phyloP scores from a whole-genome alignment of 2,113 vertebrate species.

The Dolichotis patagonum region DNA sequence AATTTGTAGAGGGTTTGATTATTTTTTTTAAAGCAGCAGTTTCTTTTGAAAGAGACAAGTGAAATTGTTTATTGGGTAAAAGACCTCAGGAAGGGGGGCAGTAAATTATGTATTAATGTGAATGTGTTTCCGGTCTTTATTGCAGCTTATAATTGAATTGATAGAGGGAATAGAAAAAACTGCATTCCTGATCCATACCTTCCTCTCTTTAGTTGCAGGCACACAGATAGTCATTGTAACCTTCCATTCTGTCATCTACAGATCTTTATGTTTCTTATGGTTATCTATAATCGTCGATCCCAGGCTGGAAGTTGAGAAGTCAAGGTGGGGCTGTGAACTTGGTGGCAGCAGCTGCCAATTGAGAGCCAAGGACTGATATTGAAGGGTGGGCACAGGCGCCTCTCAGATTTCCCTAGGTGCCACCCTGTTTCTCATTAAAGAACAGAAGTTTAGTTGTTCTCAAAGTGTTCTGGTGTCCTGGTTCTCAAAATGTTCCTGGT shows the following conservation, averaged over 20 bases:
- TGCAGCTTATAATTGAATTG: not conserved
- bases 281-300: not conserved
- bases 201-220: not conserved
- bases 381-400: not conserved
- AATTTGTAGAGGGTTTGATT: not conserved
- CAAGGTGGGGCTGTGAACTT: not conserved
- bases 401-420: fast-evolving
- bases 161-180: not conserved
- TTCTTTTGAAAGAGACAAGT: not conserved
- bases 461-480: too few relatives aligned
- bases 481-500: too few relatives aligned
- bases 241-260: not conserved
- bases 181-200: not conserved
- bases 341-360: not conserved
- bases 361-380: not conserved
- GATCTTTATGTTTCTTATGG: not conserved
- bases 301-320: not conserved
- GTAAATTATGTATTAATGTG: not conserved
- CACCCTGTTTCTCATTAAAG: fast-evolving
- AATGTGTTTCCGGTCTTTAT: not conserved
- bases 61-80: not conserved
- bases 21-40: not conserved
- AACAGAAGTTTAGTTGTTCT: not conserved
- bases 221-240: not conserved
- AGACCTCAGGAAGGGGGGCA: not conserved